Evolutionary conservation across 2,113 vertebrate genomes (phyloP).

Genomic region (Phyllostomus discolor): DNA sequence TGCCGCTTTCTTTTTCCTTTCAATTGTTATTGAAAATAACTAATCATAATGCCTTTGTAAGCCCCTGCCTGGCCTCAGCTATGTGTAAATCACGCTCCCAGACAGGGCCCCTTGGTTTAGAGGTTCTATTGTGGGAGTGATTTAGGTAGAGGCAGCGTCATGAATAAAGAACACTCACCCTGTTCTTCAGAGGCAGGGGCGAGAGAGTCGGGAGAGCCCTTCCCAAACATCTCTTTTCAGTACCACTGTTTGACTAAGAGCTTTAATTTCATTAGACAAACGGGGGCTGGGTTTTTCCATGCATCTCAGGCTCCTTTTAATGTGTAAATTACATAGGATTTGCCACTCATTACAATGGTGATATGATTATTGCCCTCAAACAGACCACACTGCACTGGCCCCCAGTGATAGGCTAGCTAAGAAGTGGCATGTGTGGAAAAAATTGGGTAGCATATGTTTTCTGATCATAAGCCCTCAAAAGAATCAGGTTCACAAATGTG

Average conservation of each 20-base stretch:
- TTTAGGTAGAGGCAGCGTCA: slow-evolving; percentile 75
- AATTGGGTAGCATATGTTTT: slow-evolving; percentile 55
- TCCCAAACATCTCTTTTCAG: slow-evolving; percentile 84
- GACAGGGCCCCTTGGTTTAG: slow-evolving; percentile 69
- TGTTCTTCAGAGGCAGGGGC: slow-evolving; percentile 70
- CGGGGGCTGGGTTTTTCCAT: slow-evolving; percentile 82
- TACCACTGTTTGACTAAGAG: slow-evolving; percentile 86
- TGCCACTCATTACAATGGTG: slow-evolving; percentile 83
- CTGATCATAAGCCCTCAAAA: slow-evolving; percentile 44
- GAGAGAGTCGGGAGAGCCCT: slow-evolving; percentile 76
- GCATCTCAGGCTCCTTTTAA: slow-evolving; percentile 84
- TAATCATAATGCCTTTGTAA: slow-evolving; percentile 71
- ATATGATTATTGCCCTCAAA: slow-evolving; percentile 82
- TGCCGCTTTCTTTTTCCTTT: slow-evolving; percentile 61
- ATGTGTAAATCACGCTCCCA: slow-evolving; percentile 72
- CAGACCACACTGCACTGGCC: slow-evolving; percentile 68
- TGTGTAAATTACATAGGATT: slow-evolving; percentile 87
- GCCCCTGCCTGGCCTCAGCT: slow-evolving; percentile 68
- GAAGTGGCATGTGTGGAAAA: slow-evolving; percentile 75
- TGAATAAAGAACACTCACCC: slow-evolving; percentile 77
- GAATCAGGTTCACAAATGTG: slow-evolving; percentile 39
- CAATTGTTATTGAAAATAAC: slow-evolving; percentile 76
- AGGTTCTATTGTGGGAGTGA: slow-evolving; percentile 73
- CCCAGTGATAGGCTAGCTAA: slow-evolving; percentile 54
- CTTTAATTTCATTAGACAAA: slow-evolving; percentile 88